phyloP scores from a whole-genome alignment of 2,888 invertebrate genomes.

The Eremobia ochroleuca region DNA sequence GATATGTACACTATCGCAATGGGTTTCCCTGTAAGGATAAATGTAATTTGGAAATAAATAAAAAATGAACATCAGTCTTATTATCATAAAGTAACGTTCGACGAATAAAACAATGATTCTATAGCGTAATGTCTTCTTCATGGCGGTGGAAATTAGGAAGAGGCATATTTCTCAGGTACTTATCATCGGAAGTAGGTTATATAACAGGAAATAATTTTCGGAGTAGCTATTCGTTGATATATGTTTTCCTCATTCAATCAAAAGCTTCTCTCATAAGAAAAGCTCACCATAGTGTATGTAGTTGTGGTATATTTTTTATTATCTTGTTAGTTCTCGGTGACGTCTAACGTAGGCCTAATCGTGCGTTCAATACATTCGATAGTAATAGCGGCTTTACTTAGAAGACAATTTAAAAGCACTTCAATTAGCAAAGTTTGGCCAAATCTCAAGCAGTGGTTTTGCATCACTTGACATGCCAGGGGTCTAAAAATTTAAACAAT shows the following conservation, averaged over 20 bases:
- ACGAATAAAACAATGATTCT: conserved; percentile 31
- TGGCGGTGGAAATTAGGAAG: conserved; percentile 36
- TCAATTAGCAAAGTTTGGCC: conserved; percentile 68
- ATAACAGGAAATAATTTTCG: conserved; percentile 45
- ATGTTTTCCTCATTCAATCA: conserved; percentile 60
- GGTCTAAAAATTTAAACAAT: neutral
- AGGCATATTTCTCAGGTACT: conserved; percentile 55
- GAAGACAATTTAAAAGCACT: conserved; percentile 70
- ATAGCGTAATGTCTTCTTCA: conserved; percentile 42
- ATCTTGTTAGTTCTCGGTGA: conserved; percentile 41
- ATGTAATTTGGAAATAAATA: too few relatives aligned
- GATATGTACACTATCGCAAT: too few relatives aligned
- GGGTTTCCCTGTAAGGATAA: too few relatives aligned
- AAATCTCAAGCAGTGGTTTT: conserved; percentile 61
- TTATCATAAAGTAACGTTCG: conserved; percentile 33
- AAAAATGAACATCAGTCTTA: conserved; percentile 7
- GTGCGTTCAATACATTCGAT: conserved; percentile 48
- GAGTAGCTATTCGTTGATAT: conserved; percentile 48
- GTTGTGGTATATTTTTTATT: conserved; percentile 32
- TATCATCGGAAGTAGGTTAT: conserved; percentile 37
- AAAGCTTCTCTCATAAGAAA: conserved; percentile 40
- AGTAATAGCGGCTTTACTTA: conserved; percentile 43
- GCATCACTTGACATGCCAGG: conserved; percentile 8
- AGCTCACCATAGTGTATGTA: conserved; percentile 14
- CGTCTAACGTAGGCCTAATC: conserved; percentile 46